Percentiles rank a stretch among this genome's conserved stretches.
Evolutionary conservation across 2,888 invertebrate genomes (phyloP).

Genomic region (Drosophila limbata): DNA sequence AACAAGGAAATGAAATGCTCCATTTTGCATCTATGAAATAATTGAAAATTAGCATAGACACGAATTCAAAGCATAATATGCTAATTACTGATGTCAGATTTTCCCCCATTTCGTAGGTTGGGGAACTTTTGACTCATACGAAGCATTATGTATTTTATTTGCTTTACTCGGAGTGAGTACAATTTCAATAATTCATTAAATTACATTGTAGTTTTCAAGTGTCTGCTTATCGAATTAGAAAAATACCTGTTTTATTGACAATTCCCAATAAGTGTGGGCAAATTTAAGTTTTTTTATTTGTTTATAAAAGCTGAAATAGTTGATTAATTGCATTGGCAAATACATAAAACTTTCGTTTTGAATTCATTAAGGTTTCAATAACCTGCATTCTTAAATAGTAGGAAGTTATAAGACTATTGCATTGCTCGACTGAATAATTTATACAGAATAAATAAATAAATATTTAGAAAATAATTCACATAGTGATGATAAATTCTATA

Average conservation of each 20-base stretch:
- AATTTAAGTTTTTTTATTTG: constrained; percentile 17
- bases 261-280: constrained; percentile 9
- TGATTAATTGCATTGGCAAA: background rate
- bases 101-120: background rate
- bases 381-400: constrained; percentile 1
- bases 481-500: background rate
- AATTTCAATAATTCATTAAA: constrained; percentile 2
- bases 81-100: constrained; percentile 28
- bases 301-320: background rate
- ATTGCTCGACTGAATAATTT: background rate
- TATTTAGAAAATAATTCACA: background rate
- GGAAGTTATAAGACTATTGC: constrained; percentile 2
- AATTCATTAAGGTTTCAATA: constrained; percentile 3
- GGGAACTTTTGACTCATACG: constrained; percentile 33
- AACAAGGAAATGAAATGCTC: constrained; percentile 5
- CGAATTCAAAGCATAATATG: constrained; percentile 28
- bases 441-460: background rate
- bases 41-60: constrained; percentile 31
- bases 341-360: background rate
- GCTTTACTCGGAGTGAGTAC: background rate
- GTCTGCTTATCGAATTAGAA: constrained; percentile 2
- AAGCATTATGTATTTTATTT: constrained; percentile 5
- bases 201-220: constrained; percentile 1
- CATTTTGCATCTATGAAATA: constrained; percentile 20
- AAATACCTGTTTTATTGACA: constrained; percentile 18